Percentiles rank a stretch among this genome's conserved stretches.
phyloP scores from a whole-genome alignment of 2,797 vertebrate genomes.

The Micropoecilia bifurca region DNA sequence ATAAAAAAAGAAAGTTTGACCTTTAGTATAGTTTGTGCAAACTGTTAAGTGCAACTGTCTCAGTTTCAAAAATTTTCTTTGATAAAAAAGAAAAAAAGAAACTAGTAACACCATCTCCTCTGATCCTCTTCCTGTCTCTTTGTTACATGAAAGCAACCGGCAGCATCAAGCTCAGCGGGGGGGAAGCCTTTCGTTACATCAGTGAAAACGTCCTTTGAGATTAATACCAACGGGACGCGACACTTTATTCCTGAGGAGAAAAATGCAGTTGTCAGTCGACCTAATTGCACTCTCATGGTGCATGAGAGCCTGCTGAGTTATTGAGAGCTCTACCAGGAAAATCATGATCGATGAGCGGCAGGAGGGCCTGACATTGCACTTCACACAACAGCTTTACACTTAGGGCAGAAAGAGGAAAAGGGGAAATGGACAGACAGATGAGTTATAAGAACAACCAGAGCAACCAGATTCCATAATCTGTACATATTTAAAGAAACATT shows the following conservation, averaged over 20 bases:
- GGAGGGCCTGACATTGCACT: slow-evolving; percentile 58
- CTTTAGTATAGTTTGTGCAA: slow-evolving; percentile 36
- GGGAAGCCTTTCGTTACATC: slow-evolving; percentile 52
- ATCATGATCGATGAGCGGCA: slow-evolving; percentile 71
- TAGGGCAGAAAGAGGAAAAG: slow-evolving; percentile 14
- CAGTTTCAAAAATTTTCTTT: slow-evolving; percentile 22
- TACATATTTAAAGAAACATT: background rate
- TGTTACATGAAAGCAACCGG: slow-evolving; percentile 24
- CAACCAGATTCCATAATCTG: too few species aligned
- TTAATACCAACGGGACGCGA: slow-evolving; percentile 56
- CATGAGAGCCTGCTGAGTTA: slow-evolving; percentile 72
- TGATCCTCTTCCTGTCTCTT: slow-evolving; percentile 19
- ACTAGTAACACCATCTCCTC: slow-evolving; percentile 10
- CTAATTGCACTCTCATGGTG: slow-evolving; percentile 72
- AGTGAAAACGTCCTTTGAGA: slow-evolving; percentile 59
- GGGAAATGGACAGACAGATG: background rate
- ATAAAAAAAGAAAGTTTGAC: slow-evolving; percentile 27
- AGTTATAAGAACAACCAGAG: background rate
- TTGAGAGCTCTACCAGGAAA: slow-evolving; percentile 59
- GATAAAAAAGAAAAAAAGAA: background rate
- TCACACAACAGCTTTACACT: slow-evolving; percentile 36
- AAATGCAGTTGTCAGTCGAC: slow-evolving; percentile 72
- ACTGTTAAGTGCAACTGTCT: slow-evolving; percentile 47
- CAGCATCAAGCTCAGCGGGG: slow-evolving; percentile 28
- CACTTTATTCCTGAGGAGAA: slow-evolving; percentile 64